phyloP scores from a whole-genome alignment of 2,888 invertebrate genomes.

The Lottia gigantea region DNA sequence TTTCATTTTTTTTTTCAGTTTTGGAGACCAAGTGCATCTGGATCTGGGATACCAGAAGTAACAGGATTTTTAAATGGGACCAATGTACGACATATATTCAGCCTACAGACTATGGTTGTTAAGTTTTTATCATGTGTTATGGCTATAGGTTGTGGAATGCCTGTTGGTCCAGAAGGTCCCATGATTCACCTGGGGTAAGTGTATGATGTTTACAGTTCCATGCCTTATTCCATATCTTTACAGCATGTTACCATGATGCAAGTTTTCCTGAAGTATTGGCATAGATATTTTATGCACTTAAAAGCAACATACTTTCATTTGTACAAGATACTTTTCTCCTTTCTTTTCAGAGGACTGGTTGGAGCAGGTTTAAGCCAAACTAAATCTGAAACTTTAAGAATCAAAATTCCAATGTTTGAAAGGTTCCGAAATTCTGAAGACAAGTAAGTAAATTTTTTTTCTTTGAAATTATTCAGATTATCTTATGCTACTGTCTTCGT shows the following conservation, averaged over 20 bases:
- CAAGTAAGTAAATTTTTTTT: slow-evolving; percentile 37
- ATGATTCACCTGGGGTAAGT: slow-evolving; percentile 69
- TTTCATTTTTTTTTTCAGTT: slow-evolving; percentile 42
- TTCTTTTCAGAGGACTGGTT: slow-evolving; percentile 49
- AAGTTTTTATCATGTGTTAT: slow-evolving; percentile 66
- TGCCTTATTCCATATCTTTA: neutral
- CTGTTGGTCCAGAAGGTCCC: slow-evolving; percentile 70
- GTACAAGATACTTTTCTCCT: no score
- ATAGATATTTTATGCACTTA: no score
- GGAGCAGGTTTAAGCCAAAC: slow-evolving; percentile 61
- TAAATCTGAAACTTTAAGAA: slow-evolving; percentile 47
- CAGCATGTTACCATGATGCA: neutral
- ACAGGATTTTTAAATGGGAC: slow-evolving; percentile 68
- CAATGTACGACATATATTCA: slow-evolving; percentile 66
- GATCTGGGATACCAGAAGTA: slow-evolving; percentile 68
- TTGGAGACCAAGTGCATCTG: slow-evolving; percentile 59
- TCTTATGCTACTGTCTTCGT: no score
- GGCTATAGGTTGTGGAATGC: slow-evolving; percentile 68
- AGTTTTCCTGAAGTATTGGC: neutral
- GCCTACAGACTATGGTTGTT: slow-evolving; percentile 63
- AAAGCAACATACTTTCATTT: no score
- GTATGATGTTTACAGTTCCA: neutral
- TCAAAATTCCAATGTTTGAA: slow-evolving; percentile 54
- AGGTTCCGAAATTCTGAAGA: slow-evolving; percentile 61
- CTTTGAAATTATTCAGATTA: neutral